A percentile compares a stretch with the other conserved stretches of the same genome.
phyloP scores from a whole-genome alignment of 2,113 vertebrate genomes.

The Phaethornis superciliosus region DNA sequence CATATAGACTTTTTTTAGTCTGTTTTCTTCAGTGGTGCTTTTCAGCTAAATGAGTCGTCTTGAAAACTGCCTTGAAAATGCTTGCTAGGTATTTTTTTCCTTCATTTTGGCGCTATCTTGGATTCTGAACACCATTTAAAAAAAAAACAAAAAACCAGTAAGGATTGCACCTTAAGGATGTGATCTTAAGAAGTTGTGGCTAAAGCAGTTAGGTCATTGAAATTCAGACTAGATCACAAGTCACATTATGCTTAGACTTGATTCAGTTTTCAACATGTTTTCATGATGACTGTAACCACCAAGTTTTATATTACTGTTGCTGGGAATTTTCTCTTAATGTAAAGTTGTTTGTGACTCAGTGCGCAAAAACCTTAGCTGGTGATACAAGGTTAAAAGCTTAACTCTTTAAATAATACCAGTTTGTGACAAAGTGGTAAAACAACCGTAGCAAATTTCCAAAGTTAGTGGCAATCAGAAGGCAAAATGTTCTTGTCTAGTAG shows the following conservation, averaged over 20 bases:
- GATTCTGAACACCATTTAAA: not conserved
- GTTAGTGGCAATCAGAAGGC: constrained; percentile 69
- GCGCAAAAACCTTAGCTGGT: constrained; percentile 40
- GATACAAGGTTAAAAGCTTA: constrained; percentile 65
- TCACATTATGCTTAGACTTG: constrained; percentile 60
- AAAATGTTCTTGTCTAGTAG: constrained; percentile 64
- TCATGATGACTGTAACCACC: constrained; percentile 58
- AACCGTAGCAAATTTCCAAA: constrained; percentile 37
- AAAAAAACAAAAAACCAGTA: not conserved
- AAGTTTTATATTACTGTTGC: constrained; percentile 42
- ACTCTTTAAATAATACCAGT: constrained; percentile 76
- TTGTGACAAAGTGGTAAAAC: constrained; percentile 70
- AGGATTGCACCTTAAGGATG: constrained; percentile 43
- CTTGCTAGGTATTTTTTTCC: constrained; percentile 2
- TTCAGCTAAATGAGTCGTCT: constrained; percentile 65
- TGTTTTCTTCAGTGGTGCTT: constrained; percentile 69
- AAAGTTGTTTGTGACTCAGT: constrained; percentile 67
- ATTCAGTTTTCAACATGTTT: constrained; percentile 73
- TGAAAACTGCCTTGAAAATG: constrained; percentile 75
- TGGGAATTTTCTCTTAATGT: constrained; percentile 63
- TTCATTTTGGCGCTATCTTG: constrained; percentile 22
- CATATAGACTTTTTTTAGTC: constrained; percentile 50
- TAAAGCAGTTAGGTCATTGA: constrained; percentile 38
- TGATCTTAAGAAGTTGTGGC: not conserved
- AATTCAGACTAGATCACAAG: constrained; percentile 62